Evolutionary conservation across 2,797 vertebrate species (phyloP), one percentile per base, ranked within the genome.

Genomic region (Oryzias dopingdopingensis): DNA sequence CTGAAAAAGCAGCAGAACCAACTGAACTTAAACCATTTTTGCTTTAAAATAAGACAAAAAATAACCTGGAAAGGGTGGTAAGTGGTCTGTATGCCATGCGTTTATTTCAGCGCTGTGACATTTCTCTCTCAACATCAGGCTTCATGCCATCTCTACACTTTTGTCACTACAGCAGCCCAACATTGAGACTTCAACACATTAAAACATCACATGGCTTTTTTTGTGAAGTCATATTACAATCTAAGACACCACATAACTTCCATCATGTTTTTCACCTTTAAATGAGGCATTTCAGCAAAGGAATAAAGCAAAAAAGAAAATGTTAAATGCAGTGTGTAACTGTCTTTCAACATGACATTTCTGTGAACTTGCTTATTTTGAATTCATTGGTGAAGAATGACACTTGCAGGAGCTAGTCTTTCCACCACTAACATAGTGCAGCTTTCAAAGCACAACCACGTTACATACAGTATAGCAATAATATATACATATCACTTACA

Each of bases 61-160:
- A 76, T 29, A 55, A 67, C 69, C 1, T 16, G 43, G 48, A 46
- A 32, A 48, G 24, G 17, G 52, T 48, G 49, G 58, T 54, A 64
- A 65, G 32, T 54, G 62, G 63, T 74, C 74, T 81, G 80, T 84
- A 89, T 80, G 74, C 70, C 86, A 88, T 90, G 87, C 86, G 60
- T 91, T 91, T 90, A 91, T 91, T 92, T 89, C 60, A 86, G 70
- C 75, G 67, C 65, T 70, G 74, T 64, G 74, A 81, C 83, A 88
- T 57, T 72, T 72, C 57, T 64, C 57, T 72, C 80, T 55, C 46
- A 76, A 51, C 64, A 60, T 48, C 62, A 63, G 52, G 46, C 71
- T 64, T 69, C 49, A 75, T 59, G 32, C 78, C 64, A 76, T 62
- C 52, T 65, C 52, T 65, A 74, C 44, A 66, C 24, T 78, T 80